These are phyloP conservation scores for Tubiluchus corallicola DNA, from an alignment of 2,888 invertebrate species.

Conservation along the genomic window DNA sequence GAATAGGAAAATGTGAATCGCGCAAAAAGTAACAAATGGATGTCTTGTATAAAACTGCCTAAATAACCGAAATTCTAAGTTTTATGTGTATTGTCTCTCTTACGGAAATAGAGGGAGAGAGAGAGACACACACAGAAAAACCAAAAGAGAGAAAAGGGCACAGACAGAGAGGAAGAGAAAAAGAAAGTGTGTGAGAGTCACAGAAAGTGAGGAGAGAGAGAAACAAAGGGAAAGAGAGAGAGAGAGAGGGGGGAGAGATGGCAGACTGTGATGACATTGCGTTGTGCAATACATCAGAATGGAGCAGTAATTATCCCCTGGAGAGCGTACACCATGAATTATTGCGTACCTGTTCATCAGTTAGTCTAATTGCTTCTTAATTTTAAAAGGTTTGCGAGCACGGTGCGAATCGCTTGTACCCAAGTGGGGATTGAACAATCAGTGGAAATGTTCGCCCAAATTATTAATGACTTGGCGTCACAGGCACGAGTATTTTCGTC, in stretches of 20 bases:
- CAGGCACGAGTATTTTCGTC: no score
- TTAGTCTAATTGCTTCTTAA: conserved; percentile 1
- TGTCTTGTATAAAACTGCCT: no score
- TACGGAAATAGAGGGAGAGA: no score
- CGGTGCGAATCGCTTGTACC: not conserved
- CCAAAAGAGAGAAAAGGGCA: no score
- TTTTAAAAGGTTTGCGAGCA: not conserved
- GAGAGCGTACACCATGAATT: not conserved
- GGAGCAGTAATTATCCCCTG: not conserved
- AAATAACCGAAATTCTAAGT: no score
- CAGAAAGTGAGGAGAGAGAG: conserved; percentile 12
- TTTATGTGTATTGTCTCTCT: no score
- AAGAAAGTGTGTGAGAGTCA: no score
- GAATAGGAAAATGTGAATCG: no score
- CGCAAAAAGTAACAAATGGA: no score
- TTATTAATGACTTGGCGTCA: conserved; percentile 3
- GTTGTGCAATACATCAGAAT: no score
- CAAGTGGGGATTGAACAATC: conserved; percentile 1
- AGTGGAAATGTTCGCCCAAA: not conserved
- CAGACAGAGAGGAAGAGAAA: no score
- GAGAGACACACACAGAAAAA: no score
- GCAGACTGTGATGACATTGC: not conserved
- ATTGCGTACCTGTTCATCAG: not conserved
- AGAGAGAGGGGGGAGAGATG: conserved; percentile 10
- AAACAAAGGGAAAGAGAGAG: conserved; percentile 11